Conservation (phyloP, 2,797 vertebrate genomes). For the Myioborus melanocephalus region DNA sequence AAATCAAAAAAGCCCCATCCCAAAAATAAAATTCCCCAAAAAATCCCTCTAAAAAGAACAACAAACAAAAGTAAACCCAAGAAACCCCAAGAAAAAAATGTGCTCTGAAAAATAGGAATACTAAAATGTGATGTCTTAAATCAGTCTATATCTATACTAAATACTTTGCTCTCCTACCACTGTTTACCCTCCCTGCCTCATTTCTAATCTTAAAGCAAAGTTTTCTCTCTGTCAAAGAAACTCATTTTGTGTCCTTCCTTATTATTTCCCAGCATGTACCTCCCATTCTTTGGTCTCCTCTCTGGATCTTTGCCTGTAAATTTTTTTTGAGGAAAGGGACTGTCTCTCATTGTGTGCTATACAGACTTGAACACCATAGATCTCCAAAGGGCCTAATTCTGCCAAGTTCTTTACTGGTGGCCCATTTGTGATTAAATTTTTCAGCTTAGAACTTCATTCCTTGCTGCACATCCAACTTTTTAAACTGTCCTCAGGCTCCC, state of each 20-base stretch:
- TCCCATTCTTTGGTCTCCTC: background rate
- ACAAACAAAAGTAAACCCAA: background rate
- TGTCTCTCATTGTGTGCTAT: background rate
- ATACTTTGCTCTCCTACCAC: background rate
- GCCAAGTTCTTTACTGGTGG: slow-evolving; percentile 24
- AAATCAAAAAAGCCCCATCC: rapidly evolving
- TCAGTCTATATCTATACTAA: background rate
- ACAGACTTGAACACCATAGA: background rate
- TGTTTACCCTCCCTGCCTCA: background rate
- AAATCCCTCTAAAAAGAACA: rapidly evolving
- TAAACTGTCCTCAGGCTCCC: background rate
- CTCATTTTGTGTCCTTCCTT: background rate
- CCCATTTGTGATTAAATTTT: background rate
- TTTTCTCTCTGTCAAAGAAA: background rate
- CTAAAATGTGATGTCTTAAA: background rate
- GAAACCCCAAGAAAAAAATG: background rate
- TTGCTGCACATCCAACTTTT: background rate
- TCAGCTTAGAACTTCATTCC: background rate
- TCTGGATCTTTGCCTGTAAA: background rate
- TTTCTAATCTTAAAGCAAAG: background rate
- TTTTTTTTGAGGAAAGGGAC: background rate
- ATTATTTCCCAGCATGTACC: background rate
- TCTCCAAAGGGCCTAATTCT: background rate
- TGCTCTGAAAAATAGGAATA: background rate
- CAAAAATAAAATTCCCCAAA: rapidly evolving